Evolutionary conservation across 2,888 invertebrate species (phyloP), one percentile per base, ranked within the genome.

Genomic region (Baronia brevicornis): DNA sequence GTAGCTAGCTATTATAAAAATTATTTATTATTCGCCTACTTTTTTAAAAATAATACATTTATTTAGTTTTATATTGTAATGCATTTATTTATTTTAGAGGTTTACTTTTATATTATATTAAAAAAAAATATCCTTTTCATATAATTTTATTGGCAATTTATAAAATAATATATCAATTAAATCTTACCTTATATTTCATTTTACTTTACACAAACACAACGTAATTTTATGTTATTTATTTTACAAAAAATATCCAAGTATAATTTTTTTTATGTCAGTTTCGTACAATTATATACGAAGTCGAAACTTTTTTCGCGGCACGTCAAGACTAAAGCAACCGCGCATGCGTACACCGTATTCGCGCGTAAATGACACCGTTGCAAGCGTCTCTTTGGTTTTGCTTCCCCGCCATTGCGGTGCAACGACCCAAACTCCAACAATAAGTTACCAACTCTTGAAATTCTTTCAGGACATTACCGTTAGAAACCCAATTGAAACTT

Each of bases 181-280:
- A 17, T 28, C 67, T 59, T 56, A 78, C 78, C 77, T 77, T 75
- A 49, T 78, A 78, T 48, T 77, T 78, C 78, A 78, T 78, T 48
- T 37, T 65, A 41, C 38, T 37, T 38, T 37, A 34, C 45, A 50
- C 43, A 36, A 29, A 10, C 48, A 48, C 44, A n/a, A n/a, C n/a
- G n/a, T n/a, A n/a, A n/a, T n/a, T n/a, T n/a, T n/a, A n/a, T n/a
- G n/a, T n/a, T n/a, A n/a, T n/a, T n/a, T n/a, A n/a, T n/a, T n/a
- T n/a, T n/a, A n/a, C n/a, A n/a, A n/a, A n/a, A n/a, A n/a, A n/a
- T n/a, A n/a, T n/a, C n/a, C n/a, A n/a, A n/a, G n/a, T n/a, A 10
- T 32, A 30, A 20, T 32, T 28, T 24, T 32, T 33, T 35, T 10
- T 13, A 15, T 36, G 31, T 27, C 17, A 12, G 27, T 10, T 24